Percentiles rank a stretch among this genome's conserved stretches.
Evolutionary conservation across 2,113 vertebrate species (phyloP).

Genomic region (Apus apus): DNA sequence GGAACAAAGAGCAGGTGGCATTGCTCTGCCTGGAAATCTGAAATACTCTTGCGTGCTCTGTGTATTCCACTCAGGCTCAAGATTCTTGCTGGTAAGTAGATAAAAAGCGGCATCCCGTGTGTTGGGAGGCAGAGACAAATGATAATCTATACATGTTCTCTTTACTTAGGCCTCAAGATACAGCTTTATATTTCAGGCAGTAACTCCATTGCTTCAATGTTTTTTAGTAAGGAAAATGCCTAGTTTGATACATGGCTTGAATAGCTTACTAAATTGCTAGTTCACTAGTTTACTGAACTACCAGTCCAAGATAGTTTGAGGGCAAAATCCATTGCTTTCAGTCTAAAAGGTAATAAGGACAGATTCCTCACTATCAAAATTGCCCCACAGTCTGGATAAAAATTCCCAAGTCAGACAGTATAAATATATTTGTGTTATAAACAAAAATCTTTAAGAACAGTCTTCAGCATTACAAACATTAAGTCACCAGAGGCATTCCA

Average conservation of each 20-base stretch:
- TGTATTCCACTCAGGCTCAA: background rate
- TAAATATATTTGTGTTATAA: background rate
- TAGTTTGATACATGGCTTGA: background rate
- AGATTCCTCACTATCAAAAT: background rate
- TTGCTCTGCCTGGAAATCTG: background rate
- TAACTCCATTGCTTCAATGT: background rate
- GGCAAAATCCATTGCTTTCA: background rate
- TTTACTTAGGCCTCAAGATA: background rate
- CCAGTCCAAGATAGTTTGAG: background rate
- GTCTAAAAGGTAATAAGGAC: background rate
- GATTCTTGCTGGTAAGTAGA: background rate
- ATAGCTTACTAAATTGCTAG: background rate
- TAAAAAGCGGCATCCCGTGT: background rate
- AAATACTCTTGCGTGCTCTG: background rate
- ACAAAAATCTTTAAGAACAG: background rate
- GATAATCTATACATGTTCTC: background rate
- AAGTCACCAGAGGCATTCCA: background rate
- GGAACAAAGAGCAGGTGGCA: background rate
- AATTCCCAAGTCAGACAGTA: background rate
- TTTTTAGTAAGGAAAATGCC: background rate
- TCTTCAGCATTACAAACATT: background rate
- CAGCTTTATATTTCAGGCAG: background rate
- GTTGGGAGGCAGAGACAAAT: background rate
- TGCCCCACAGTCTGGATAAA: background rate
- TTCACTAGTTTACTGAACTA: background rate